These are phyloP conservation scores for Drosophila meridionalis DNA, from an alignment of 2,888 invertebrate species.

Conservation along the genomic window DNA sequence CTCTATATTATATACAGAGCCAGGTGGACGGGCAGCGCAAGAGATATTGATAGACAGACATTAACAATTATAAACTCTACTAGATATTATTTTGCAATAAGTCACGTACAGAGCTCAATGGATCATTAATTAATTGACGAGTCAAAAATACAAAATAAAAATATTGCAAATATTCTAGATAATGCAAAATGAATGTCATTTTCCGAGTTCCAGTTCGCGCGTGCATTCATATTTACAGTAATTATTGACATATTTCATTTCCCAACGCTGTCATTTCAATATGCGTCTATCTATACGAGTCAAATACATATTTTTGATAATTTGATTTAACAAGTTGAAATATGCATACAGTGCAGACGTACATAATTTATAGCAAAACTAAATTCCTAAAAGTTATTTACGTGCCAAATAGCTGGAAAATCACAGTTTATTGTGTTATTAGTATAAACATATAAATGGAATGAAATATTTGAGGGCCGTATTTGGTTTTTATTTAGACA, in stretches of 20 bases:
- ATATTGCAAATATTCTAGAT: background rate
- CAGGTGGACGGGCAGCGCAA: too few species aligned
- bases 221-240: background rate
- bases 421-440: background rate
- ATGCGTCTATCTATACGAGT: background rate
- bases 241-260: background rate
- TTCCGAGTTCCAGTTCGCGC: background rate
- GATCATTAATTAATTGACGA: background rate
- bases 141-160: background rate
- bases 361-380: background rate
- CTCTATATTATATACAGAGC: too few species aligned
- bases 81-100: background rate
- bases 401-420: background rate
- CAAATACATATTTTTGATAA: background rate
- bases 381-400: background rate
- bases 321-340: background rate
- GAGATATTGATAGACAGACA: background rate
- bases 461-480: background rate
- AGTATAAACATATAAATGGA: background rate
- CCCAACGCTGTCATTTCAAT: background rate
- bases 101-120: background rate
- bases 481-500: slow-evolving; percentile 48
- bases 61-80: background rate
- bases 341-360: background rate
- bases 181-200: background rate